Conservation (phyloP, 2,888 invertebrate genomes). For the Aphelenchoides bicaudatus region DNA sequence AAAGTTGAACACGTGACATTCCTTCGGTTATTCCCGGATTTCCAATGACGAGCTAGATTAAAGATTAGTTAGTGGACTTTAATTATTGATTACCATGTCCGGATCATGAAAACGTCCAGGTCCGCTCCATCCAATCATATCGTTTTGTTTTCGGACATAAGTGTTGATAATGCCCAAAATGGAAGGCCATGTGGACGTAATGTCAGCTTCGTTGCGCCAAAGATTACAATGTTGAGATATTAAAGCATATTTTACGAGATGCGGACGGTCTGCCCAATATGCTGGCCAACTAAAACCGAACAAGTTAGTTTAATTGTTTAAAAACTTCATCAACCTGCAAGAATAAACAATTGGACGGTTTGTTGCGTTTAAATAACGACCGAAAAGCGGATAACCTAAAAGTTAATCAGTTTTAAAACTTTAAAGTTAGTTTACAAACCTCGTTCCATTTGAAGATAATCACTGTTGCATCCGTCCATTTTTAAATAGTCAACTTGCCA, state of each 20-base stretch:
- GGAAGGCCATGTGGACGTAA: conserved; percentile 62
- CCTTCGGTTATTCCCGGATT: conserved; percentile 18
- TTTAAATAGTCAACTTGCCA: conserved; percentile 95
- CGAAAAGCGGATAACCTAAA: conserved; percentile 86
- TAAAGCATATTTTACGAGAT: conserved; percentile 7
- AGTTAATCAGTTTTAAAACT: conserved; percentile 3
- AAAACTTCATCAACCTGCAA: too few species aligned
- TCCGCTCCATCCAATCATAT: conserved; percentile 62
- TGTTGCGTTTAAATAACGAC: conserved; percentile 80
- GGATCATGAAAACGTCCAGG: conserved; percentile 63
- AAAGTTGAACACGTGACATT: conserved; percentile 39
- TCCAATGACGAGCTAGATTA: conserved; percentile 17
- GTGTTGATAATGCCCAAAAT: conserved; percentile 62
- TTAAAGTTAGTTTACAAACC: conserved; percentile 46
- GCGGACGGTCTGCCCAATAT: conserved; percentile 11
- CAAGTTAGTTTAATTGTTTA: too few species aligned
- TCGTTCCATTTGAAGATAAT: conserved; percentile 67
- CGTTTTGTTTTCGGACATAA: conserved; percentile 62
- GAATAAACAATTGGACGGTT: conserved; percentile 74
- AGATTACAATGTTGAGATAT: conserved; percentile 63
- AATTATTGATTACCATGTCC: too few species aligned
- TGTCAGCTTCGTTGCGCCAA: conserved; percentile 64
- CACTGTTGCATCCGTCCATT: conserved; percentile 90
- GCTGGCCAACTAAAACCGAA: conserved; percentile 24
- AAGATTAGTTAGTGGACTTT: too few species aligned